Base-by-base conservation (phyloP, 1,140 invertebrate species). In the Hycleus cichorii region DNA sequence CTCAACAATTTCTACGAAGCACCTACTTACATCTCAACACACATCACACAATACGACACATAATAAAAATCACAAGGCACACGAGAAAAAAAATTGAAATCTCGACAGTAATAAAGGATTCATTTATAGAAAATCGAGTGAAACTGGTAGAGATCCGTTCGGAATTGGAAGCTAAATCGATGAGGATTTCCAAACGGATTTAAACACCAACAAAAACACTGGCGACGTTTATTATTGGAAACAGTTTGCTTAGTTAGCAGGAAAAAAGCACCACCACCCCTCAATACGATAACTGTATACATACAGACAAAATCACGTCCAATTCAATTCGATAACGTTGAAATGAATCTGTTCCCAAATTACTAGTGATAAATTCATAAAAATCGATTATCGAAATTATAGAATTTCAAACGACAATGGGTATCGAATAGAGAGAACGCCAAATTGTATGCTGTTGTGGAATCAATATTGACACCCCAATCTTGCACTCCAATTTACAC, bases 241-340 rank as follows among this genome's bases (percentile, higher is more conserved):
- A 18, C 18, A 55, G 52, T 55, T 55, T 55, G 56, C 55, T 57
- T 57, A 49, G 55, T 46, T 57, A 49, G 55, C 55, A 57, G 49
- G 49, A 57, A 57, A 5, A 32, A 32, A 32, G 7, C 4, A 32
- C 4, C 4, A 32, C 55, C 43, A 49, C 39, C 18, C 1, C 18
- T 2, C 18, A 18, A 18, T 18, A 18, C 18, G 18, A 18, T 1
- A 18, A 18, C 18, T 18, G 18, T 1, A 18, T 1, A 18, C 18
- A 18, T 18, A 18, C 18, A 18, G 32, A 5, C 9, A 47, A 49
- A 57, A 57, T 57, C 48, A 57, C 55, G 49, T 57, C 55, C 39
- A 32, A 49, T 58, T 47, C 57, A 45, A 58, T 58, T 58, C 49
- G 51, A 53, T 58, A 58, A 58, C 49, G 51, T 58, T 53, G 49